phyloP scores from a whole-genome alignment of 2,113 vertebrate genomes.

The Hydrolagus affinis region DNA sequence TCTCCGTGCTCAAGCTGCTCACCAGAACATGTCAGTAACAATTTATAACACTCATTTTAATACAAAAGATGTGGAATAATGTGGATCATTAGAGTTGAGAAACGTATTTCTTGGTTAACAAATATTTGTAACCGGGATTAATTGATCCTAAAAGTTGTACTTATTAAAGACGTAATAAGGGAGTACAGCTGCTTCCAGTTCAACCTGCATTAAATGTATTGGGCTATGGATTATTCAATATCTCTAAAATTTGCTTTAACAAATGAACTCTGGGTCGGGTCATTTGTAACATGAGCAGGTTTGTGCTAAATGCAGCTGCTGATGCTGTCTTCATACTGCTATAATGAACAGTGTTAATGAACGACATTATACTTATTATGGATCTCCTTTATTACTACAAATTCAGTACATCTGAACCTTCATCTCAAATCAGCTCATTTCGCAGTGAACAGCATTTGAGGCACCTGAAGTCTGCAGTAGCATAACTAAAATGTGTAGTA shows the following conservation, averaged over 20 bases:
- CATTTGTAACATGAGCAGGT: constrained; percentile 12
- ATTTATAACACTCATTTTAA: neutral
- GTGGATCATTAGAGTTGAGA: neutral
- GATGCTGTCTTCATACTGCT: neutral
- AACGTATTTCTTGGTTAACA: neutral
- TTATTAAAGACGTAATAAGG: neutral
- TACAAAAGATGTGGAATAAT: neutral
- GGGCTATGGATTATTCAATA: constrained; percentile 28
- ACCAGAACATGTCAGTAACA: too few species aligned
- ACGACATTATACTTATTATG: constrained; percentile 23
- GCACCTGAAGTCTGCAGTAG: neutral
- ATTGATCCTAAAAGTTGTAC: constrained; percentile 8
- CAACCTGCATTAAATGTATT: constrained; percentile 26
- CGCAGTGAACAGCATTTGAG: neutral
- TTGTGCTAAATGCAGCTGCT: constrained; percentile 20
- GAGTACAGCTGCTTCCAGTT: neutral
- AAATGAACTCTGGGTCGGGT: constrained; percentile 24
- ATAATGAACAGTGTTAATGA: constrained; percentile 30
- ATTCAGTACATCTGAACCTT: constrained; percentile 18
- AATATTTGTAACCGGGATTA: neutral
- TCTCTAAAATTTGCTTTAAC: constrained; percentile 24
- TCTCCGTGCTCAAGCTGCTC: too few species aligned
- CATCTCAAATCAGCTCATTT: constrained; percentile 15
- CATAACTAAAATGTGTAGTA: neutral
- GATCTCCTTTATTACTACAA: constrained; percentile 21